Evolutionary conservation across 2,888 invertebrate genomes (phyloP), one percentile per base, ranked within the genome.

Genomic region (Sicus ferrugineus): DNA sequence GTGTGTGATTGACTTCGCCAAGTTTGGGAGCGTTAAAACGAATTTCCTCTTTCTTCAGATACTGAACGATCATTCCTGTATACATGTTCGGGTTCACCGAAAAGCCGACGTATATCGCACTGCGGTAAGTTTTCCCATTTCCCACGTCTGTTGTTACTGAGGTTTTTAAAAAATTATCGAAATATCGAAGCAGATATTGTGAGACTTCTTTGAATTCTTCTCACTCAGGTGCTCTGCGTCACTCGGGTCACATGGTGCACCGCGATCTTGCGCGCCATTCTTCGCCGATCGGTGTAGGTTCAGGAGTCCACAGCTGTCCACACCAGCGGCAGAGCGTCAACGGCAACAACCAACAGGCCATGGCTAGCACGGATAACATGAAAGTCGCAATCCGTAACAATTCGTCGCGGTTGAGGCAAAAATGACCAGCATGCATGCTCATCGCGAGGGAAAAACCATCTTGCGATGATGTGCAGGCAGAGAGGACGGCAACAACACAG

Each of bases 31-130:
- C n/a, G n/a, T n/a, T n/a, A 34, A 34, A 34, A 34, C 14, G 14
- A 3, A n/a, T 42, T 14, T 42, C n/a, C 26, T 46, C 56, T 4
- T 23, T 42, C 34, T 48, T 42, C 26, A 85, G 85, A 85, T 71
- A 85, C 85, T 11, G 83, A 85, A 74, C 80, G 85, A 69, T 85
- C 85, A 28, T 83, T 85, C 78, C 77, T 85, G 26, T 85, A 84
- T 68, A 77, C 83, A 62, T 85, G 85, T 72, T 83, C 85, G 31
- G 80, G 83, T 59, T 85, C 85, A 42, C 85, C 85, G 0, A 83
- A 84, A 70, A 79, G 77, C 72, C 81, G 79, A 68, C 79, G 84
- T 64, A 77, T 81, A 34, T 82, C 84, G 11, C 84, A 83, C 63
- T 78, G 80, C 73, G 84, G 83, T 83, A 77, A 80, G 81, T 61